Evolutionary conservation across 2,888 invertebrate genomes (phyloP).

Genomic region (Limnephilus auricula): DNA sequence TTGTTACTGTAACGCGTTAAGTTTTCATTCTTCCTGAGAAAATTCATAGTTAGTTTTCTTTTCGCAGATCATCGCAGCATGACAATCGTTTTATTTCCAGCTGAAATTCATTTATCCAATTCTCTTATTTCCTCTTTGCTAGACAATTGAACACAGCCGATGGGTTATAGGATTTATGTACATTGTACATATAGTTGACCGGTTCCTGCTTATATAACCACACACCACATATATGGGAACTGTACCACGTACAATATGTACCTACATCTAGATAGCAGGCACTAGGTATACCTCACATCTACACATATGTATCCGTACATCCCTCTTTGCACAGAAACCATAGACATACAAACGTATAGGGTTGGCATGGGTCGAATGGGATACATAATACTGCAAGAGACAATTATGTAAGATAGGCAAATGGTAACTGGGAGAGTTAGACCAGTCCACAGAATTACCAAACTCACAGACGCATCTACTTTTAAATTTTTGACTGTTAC

Average conservation of each 20-base stretch:
- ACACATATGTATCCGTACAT: not conserved
- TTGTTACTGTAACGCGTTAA: not conserved
- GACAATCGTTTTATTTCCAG: not conserved
- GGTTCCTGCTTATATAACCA: not conserved
- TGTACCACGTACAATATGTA: not conserved
- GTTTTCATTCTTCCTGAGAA: not conserved
- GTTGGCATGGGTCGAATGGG: not conserved
- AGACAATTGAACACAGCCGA: not conserved
- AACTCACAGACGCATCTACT: not conserved
- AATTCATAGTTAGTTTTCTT: not conserved
- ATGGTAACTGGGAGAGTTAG: not conserved
- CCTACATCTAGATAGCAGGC: not conserved
- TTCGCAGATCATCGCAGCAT: not conserved
- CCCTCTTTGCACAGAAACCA: not conserved
- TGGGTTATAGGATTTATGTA: not conserved
- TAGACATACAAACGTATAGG: not conserved
- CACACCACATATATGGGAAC: not conserved
- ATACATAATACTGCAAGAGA: conserved; percentile 4
- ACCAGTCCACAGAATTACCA: not conserved
- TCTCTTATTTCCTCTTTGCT: not conserved
- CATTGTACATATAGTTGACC: not conserved
- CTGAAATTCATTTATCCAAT: not conserved
- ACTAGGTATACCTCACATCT: not conserved
- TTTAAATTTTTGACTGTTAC: not conserved
- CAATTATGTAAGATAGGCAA: conserved; percentile 32